Evolutionary conservation across 2,113 vertebrate genomes (phyloP).

Genomic region (Probosciger aterrimus): DNA sequence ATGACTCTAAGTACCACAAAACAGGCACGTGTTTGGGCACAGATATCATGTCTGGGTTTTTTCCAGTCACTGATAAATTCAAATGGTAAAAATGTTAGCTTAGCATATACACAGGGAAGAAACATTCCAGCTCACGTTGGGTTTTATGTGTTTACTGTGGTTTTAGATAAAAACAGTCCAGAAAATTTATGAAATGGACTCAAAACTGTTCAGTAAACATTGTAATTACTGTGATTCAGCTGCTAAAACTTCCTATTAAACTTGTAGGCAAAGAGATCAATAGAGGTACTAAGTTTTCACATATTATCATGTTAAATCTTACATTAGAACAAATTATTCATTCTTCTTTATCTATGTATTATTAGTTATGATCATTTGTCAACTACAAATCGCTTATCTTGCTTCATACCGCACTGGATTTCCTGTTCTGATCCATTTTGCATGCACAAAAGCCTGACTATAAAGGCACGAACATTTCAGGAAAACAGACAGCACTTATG

Average conservation of each 20-base stretch:
- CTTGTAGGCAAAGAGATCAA: background rate
- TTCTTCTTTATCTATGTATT: background rate
- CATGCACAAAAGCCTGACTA: background rate
- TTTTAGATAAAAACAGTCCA: background rate
- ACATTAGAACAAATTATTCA: background rate
- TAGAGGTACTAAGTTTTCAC: background rate
- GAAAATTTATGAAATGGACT: background rate
- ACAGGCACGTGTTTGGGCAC: background rate
- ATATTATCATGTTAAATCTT: background rate
- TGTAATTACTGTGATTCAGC: background rate
- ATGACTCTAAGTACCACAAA: background rate
- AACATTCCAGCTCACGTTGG: background rate
- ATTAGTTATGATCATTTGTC: background rate
- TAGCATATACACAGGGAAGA: background rate
- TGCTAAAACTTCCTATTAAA: background rate
- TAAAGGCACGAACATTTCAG: background rate
- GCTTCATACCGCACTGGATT: accelerated
- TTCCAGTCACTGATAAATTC: background rate
- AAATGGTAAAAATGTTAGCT: background rate
- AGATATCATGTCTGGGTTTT: background rate
- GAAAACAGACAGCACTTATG: background rate
- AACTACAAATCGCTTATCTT: background rate
- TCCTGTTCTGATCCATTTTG: background rate
- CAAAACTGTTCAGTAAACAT: background rate
- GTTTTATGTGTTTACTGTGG: background rate